A percentile compares a stretch with the other conserved stretches of the same genome.
Evolutionary conservation across 2,888 invertebrate species (phyloP).

Genomic region (Amphipyra tragopoginis): DNA sequence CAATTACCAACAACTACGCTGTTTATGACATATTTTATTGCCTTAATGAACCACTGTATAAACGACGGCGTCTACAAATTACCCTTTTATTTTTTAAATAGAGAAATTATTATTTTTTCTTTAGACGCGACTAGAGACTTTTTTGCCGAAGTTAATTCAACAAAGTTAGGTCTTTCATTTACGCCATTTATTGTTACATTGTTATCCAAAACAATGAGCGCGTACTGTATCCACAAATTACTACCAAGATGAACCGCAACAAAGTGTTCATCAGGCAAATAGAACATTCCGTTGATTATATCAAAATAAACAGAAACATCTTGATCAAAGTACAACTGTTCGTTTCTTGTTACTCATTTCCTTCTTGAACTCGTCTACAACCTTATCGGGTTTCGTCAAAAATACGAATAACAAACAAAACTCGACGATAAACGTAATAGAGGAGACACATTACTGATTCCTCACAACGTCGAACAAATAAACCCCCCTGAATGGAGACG

Average conservation of each 20-base stretch:
- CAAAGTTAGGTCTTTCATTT: constrained; percentile 41
- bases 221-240: constrained; percentile 38
- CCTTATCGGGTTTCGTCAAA: constrained; percentile 48
- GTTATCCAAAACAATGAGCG: constrained; percentile 39
- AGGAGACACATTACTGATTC: constrained; percentile 71
- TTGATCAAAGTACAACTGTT: constrained; percentile 72
- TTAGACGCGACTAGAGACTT: no score
- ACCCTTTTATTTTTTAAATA: constrained; percentile 9
- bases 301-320: constrained; percentile 67
- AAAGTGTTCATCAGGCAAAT: constrained; percentile 43
- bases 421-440: constrained; percentile 46
- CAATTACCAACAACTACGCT: constrained; percentile 38
- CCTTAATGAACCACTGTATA: constrained; percentile 26
- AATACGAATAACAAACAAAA: constrained; percentile 52
- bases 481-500: constrained; percentile 63
- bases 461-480: constrained; percentile 65
- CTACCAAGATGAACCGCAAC: constrained; percentile 24
- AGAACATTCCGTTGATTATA: constrained; percentile 63
- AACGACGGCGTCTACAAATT: constrained; percentile 11
- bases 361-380: constrained; percentile 62
- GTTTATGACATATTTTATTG: constrained; percentile 54
- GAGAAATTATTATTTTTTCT: constrained; percentile 11
- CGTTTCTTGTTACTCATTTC: constrained; percentile 68
- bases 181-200: constrained; percentile 43
- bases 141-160: constrained; percentile 19